Conservation (phyloP, 2,888 invertebrate genomes). For the Hofmannophila pseudospretella region DNA sequence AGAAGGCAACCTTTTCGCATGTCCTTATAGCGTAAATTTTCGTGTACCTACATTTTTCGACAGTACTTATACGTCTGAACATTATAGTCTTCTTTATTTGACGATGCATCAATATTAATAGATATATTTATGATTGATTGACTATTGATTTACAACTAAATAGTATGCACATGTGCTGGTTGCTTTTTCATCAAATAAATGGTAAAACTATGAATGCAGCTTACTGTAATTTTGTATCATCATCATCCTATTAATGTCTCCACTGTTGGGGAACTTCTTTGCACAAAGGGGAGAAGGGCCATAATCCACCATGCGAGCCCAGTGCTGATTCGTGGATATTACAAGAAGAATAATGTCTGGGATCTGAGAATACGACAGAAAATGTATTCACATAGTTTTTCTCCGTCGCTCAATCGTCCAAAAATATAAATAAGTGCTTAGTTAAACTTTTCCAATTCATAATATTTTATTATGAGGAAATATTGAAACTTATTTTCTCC, state of each 20-base stretch:
- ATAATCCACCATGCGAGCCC: too few species aligned
- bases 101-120: slow-evolving; percentile 74
- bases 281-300: too few species aligned
- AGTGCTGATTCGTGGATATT: too few species aligned
- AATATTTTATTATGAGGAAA: slow-evolving; percentile 63
- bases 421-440: slow-evolving; percentile 23
- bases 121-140: slow-evolving; percentile 61
- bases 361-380: too few species aligned
- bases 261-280: too few species aligned
- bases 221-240: too few species aligned
- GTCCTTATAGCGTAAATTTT: slow-evolving; percentile 61
- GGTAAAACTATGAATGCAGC: slow-evolving; percentile 18
- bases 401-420: slow-evolving; percentile 23
- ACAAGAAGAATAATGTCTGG: too few species aligned
- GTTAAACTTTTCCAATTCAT: slow-evolving; percentile 60
- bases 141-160: too few species aligned
- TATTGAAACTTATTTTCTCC: slow-evolving; percentile 56
- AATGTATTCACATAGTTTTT: slow-evolving; percentile 12
- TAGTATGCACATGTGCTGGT: slow-evolving; percentile 44
- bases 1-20: slow-evolving; percentile 59
- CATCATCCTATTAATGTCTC: too few species aligned
- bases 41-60: slow-evolving; percentile 64
- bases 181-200: slow-evolving; percentile 38
- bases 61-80: slow-evolving; percentile 61
- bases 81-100: slow-evolving; percentile 64